phyloP scores from a whole-genome alignment of 2,797 vertebrate species.

The Pipistrellus kuhlii region DNA sequence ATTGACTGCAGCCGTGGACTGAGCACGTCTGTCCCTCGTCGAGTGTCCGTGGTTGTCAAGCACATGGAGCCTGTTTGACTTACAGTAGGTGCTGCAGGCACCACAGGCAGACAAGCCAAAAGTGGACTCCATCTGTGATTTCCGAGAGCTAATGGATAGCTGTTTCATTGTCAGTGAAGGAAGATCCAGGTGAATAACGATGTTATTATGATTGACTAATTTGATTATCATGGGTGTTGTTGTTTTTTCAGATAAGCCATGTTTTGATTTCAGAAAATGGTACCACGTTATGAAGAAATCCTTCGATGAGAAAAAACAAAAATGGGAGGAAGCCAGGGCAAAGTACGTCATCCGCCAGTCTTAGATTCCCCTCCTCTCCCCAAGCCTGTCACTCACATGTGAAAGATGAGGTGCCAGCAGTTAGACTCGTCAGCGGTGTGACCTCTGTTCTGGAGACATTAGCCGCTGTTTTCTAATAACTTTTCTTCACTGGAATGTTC shows the following conservation, averaged over 20 bases:
- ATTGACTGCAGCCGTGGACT: not conserved
- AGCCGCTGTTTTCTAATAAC: not conserved
- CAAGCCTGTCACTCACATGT: not conserved
- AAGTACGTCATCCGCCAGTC: constrained; percentile 83
- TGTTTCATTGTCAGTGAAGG: not conserved
- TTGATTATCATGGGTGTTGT: constrained; percentile 30
- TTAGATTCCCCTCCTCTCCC: not conserved
- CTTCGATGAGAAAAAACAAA: constrained; percentile 85
- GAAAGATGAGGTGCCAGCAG: not conserved
- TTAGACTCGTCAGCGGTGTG: not conserved
- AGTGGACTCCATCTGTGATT: not conserved
- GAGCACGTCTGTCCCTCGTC: not conserved
- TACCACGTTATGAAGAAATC: constrained; percentile 86
- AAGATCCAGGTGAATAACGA: not conserved
- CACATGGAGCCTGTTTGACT: not conserved
- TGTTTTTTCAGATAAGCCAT: constrained; percentile 78
- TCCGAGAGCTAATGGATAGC: not conserved
- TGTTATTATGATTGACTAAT: not conserved
- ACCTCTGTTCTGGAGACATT: not conserved
- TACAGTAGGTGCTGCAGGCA: not conserved
- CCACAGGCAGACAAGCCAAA: not conserved
- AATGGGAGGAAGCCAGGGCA: constrained; percentile 86
- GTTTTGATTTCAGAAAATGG: constrained; percentile 89
- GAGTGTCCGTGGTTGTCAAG: not conserved
- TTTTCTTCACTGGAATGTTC: not conserved